Evolutionary conservation across 2,113 vertebrate species (phyloP).

Genomic region (Chloropsis cyanopogon): DNA sequence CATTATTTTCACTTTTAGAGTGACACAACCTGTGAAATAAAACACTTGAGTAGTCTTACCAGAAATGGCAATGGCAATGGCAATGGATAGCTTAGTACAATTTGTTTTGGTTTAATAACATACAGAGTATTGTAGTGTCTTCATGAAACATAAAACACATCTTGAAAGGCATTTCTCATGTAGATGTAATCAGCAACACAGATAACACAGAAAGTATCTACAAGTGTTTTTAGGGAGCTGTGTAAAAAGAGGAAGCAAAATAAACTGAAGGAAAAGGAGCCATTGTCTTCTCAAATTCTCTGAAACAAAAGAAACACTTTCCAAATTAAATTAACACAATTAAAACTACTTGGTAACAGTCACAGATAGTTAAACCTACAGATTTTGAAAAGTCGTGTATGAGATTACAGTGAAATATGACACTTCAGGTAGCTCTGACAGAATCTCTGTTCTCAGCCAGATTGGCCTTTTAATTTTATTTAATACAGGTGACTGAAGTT

Average conservation of each 20-base stretch:
- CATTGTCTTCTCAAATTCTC: background rate
- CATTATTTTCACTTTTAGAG: background rate
- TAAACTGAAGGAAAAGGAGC: background rate
- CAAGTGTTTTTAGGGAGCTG: background rate
- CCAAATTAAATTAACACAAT: background rate
- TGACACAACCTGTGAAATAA: background rate
- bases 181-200: background rate
- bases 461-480: background rate
- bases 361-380: background rate
- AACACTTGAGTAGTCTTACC: background rate
- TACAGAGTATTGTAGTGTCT: background rate
- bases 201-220: background rate
- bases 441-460: background rate
- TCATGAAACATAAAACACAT: background rate
- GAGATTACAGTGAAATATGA: background rate
- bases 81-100: background rate
- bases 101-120: background rate
- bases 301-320: background rate
- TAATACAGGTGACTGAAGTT: background rate
- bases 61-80: background rate
- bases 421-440: background rate
- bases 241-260: background rate
- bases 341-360: background rate
- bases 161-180: background rate
- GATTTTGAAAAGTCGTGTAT: background rate